A percentile compares a stretch with the other conserved stretches of the same genome.
These are phyloP conservation scores for Uropsilus gracilis DNA, from an alignment of 2,113 vertebrate genomes.

Conservation along the genomic window DNA sequence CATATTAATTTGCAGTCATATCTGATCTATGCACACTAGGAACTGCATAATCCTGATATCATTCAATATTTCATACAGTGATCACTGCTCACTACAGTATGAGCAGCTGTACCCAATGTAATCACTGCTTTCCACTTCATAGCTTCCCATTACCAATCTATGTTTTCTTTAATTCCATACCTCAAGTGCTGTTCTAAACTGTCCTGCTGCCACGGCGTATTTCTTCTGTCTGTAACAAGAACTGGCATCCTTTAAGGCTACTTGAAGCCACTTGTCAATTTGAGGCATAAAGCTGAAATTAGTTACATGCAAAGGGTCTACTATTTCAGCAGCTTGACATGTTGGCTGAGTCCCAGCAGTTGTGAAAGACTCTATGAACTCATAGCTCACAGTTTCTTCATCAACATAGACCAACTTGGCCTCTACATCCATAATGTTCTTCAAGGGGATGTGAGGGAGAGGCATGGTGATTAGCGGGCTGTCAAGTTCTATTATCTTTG, in stretches of 20 bases:
- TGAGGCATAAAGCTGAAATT: constrained; percentile 75
- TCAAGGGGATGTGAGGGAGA: constrained; percentile 74
- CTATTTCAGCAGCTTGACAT: constrained; percentile 57
- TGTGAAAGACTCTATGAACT: constrained; percentile 65
- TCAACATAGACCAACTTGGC: constrained; percentile 82
- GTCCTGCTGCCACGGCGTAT: constrained; percentile 80
- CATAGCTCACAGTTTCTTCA: constrained; percentile 83
- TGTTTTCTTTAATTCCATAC: constrained; percentile 70
- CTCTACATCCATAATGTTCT: constrained; percentile 83
- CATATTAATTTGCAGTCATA: constrained; percentile 22
- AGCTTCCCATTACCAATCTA: background rate
- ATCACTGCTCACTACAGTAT: background rate
- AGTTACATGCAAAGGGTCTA: constrained; percentile 53
- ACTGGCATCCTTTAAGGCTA: constrained; percentile 83
- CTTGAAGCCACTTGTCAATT: constrained; percentile 83
- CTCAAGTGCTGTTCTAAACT: constrained; percentile 83
- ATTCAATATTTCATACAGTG: background rate
- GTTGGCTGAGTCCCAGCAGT: constrained; percentile 46
- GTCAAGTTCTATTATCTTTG: constrained; percentile 35
- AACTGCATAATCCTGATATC: constrained; percentile 21
- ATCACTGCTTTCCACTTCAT: background rate
- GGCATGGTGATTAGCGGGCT: background rate
- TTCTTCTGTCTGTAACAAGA: constrained; percentile 84
- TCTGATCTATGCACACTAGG: background rate
- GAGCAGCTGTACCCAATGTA: background rate